phyloP scores from a whole-genome alignment of 2,888 invertebrate species.

The Octodonta nipae region DNA sequence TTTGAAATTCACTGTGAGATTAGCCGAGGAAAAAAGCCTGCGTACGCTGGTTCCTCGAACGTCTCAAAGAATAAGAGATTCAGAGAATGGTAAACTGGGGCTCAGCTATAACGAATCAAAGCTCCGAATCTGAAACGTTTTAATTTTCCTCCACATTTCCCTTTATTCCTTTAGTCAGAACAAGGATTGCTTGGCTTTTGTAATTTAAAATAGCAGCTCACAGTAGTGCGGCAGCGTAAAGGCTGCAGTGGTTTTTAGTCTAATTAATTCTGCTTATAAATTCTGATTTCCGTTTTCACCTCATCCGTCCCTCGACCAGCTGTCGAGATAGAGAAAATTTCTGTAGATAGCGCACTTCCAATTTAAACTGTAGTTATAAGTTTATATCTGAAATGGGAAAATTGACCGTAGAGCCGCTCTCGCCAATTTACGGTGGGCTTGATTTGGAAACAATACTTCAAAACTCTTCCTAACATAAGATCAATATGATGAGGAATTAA shows the following conservation, averaged over 20 bases:
- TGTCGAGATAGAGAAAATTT: too few relatives aligned
- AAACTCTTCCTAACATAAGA: too few relatives aligned
- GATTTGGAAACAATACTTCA: too few relatives aligned
- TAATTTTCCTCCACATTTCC: slow-evolving; percentile 42
- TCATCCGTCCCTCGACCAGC: slow-evolving; percentile 6
- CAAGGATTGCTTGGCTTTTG: slow-evolving; percentile 43
- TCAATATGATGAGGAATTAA: too few relatives aligned
- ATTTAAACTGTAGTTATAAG: too few relatives aligned
- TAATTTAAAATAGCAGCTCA: slow-evolving; percentile 40
- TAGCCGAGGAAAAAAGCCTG: slow-evolving; percentile 6
- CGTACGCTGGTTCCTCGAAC: slow-evolving; percentile 15
- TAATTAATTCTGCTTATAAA: slow-evolving; percentile 43
- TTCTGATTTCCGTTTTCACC: slow-evolving; percentile 33
- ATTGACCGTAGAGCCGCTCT: too few relatives aligned
- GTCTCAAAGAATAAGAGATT: slow-evolving; percentile 23
- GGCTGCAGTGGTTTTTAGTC: slow-evolving; percentile 41
- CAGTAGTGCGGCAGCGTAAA: slow-evolving; percentile 22
- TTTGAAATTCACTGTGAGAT: too few relatives aligned
- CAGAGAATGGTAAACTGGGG: slow-evolving; percentile 22
- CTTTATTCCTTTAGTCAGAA: slow-evolving; percentile 40
- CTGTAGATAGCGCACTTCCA: too few relatives aligned
- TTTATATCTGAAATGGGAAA: too few relatives aligned
- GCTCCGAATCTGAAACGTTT: slow-evolving; percentile 38
- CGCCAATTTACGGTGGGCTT: too few relatives aligned
- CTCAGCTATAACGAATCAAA: slow-evolving; percentile 37